Evolutionary conservation across 2,888 invertebrate species (phyloP), one percentile per base, ranked within the genome.

Genomic region (Caenorhabditis panamensis): DNA sequence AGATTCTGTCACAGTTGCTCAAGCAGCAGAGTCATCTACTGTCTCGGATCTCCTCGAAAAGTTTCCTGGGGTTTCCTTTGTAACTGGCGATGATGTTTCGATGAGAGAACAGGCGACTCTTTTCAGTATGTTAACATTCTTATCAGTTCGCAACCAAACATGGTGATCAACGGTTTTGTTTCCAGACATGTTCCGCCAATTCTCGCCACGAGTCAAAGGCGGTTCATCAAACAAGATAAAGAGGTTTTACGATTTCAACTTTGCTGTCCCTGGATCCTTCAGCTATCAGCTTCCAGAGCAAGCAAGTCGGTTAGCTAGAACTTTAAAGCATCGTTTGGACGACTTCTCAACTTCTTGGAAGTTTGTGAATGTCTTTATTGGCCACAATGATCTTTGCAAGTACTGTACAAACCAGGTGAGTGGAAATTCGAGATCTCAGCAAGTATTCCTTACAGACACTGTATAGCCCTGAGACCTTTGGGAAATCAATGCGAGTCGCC

Each of bases 361-460:
- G 44, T 76, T 83, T 22, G 59, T 85, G 44, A 85, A 83, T 56
- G 56, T 83, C 13, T 85, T 85, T 71, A 85, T 77, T 1, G 83
- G 83, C 2, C 76, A 80, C 47, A 85, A 85, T 44, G 81, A 85
- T 51, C 63, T 83, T 18, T 83, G 83, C 47, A 59, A 77, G 49
- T 26, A 73, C 49, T 82, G 82, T 51, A 22, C 44, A 11, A 77
- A 84, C 61, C n/a, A 67, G 69, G 84, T 71, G 20, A 44, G 28
- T n/a, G n/a, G n/a, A n/a, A n/a, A n/a, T 1, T 36, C 5, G 13
- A 1, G 20, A n/a, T 51, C 22, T n/a, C n/a, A n/a, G n/a, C n/a
- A n/a, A n/a, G n/a, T n/a, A n/a, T n/a, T n/a, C n/a, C 1, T 69
- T 79, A n/a, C 63, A 81, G 75, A 73, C 73, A 4, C 36, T 51